Base-by-base conservation (phyloP, 2,113 vertebrate species). In the Pluvialis apricaria region DNA sequence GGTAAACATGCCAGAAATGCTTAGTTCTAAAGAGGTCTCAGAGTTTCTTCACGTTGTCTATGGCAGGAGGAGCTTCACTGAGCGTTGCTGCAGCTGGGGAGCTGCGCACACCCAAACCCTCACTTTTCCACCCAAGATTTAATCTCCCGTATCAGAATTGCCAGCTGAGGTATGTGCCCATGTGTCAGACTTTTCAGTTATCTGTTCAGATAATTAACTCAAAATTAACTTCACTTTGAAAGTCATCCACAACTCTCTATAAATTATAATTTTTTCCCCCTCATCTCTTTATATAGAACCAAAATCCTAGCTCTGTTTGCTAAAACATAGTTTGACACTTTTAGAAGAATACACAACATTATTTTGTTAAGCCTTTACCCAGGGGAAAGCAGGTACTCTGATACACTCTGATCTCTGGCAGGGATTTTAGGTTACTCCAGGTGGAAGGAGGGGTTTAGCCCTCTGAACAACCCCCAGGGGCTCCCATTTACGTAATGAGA, bases 401-500 rank as follows among this genome's bases (percentile, higher is more conserved):
- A 86, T 52, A 86, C 19, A 52, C 32, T 92, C 78, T 90, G 44
- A 28, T 79, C 70, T 92, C 45, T 31, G 77, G 65, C n/a, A 22
- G 66, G 57, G 88, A 92, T 82, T 89, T 97, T 89, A n/a, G 82
- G 92, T 93, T 96, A 94, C 92, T 93, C 82, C 69, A 95, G 65
- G 95, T 95, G 70, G 57, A 97, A 93, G 79, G 57, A 96, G 57
- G 84, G 45, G 66, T 96, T 97, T 75, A 96, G 58, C 81, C 80
- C 88, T 80, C 60, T 58, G 54, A 92, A 92, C 17, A 11, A 44
- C 65, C 80, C 90, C 81, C 25, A 12, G 76, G 68, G 86, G 71
- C 22, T 78, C 1, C 14, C 75, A 96, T 97, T 97, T 93, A 70
- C 79, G 93, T 96, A 96, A 97, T 92, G 86, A 96, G 92, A 85